Base-by-base conservation (phyloP, 1,140 invertebrate genomes). In the Heliconius melpomene region DNA sequence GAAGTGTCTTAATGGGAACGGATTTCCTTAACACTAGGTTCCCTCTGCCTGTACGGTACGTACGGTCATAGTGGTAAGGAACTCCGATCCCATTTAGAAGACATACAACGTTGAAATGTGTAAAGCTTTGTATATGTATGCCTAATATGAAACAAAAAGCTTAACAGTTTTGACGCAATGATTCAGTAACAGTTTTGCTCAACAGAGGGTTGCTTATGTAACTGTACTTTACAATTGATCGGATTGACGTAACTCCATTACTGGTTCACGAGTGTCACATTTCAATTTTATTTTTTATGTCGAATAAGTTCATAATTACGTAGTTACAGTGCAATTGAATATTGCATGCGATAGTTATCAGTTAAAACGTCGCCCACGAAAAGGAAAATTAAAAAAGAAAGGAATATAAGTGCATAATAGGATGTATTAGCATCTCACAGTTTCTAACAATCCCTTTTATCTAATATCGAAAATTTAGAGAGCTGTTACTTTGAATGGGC, bases 231-330 rank as follows among this genome's bases (percentile, higher is more conserved):
- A 81, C 83, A 82, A 82, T 83, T 79, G 81, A 76, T 75, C 57
- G 54, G 57, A 80, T 85, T 89, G 87, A 89, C 84, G 87, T 86
- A 89, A 88, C 71, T 46, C 40, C 16, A 46, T 77, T 77, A 70
- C 57, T 46, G 26, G 26, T 66, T 23, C 60, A 29, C 60, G 60
- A 66, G 26, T 66, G 60, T 66, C 60, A 66, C 60, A 66, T 66
- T 66, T 66, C 60, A 26, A 66, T 66, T 29, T 66, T 29, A 2
- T 26, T 66, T 66, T 66, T 66, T 16, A 66, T 66, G 5, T 66
- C 16, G 23, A 13, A 66, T 26, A 66, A 29, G 26, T 16, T 29
- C 13, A 16, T 66, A 26, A 29, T 29, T 26, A 9, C 60, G 23
- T 23, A 13, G 23, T 26, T 13, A 2, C 13, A 66, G 2, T 13